phyloP scores from a whole-genome alignment of 2,113 vertebrate genomes.

The Coracopsis vasa region DNA sequence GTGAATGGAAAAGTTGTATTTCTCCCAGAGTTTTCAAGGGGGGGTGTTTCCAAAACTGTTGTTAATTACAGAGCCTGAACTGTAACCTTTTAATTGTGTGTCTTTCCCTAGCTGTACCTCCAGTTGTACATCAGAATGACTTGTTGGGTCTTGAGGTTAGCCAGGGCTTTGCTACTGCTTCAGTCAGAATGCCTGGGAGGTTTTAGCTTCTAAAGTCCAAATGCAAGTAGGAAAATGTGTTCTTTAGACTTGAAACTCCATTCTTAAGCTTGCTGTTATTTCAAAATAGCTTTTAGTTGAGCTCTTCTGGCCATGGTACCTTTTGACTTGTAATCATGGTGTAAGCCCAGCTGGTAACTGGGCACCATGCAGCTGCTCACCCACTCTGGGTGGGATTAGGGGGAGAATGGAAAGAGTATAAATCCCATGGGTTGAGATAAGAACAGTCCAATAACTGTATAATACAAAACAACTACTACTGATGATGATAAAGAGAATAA shows the following conservation, averaged over 20 bases:
- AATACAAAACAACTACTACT: not conserved
- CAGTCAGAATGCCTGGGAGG: not conserved
- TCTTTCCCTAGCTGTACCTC: not conserved
- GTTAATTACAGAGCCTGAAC: not conserved
- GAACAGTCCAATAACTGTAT: not conserved
- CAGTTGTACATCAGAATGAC: not conserved
- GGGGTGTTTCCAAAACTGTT: not conserved
- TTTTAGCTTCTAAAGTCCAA: not conserved
- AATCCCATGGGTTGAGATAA: not conserved
- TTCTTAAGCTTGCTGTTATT: not conserved
- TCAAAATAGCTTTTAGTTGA: not conserved
- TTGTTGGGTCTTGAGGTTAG: not conserved
- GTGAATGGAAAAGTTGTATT: not conserved
- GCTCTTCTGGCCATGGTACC: not conserved
- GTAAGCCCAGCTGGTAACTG: not conserved
- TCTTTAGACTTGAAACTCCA: not conserved
- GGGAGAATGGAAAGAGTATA: not conserved
- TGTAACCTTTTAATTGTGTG: accelerated
- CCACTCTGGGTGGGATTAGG: not conserved
- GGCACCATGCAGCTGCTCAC: not conserved
- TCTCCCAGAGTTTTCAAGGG: not conserved
- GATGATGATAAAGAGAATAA: not conserved
- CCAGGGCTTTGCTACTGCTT: not conserved
- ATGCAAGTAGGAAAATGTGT: not conserved
- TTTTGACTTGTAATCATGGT: not conserved